Base-by-base conservation (phyloP, 2,888 invertebrate species). In the Lepidonotus clava region DNA sequence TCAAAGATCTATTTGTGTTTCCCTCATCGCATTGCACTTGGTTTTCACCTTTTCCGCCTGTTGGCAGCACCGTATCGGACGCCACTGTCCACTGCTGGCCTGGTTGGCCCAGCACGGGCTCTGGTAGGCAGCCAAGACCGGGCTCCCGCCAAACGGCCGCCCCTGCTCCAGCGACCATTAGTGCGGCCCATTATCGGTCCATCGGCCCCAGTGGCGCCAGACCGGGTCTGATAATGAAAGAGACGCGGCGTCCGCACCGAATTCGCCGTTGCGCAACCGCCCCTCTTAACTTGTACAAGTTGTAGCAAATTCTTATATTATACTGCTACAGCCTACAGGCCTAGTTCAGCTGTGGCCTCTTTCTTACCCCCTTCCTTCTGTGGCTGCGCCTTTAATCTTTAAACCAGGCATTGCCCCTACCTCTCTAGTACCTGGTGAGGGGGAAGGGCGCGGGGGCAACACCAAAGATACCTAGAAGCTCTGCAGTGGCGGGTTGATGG, bases 71-170 rank as follows among this genome's bases (percentile, higher is more conserved):
- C 8, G 36, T 5, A 56, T 56, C 5, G n/a, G 5, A 8, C 56
- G n/a, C 5, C 56, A 5, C n/a, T 5, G 21, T 8, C 21, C n/a
- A 24, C 11, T 36, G 32, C 36, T 38, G 71, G 5, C 38, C 34
- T 71, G 71, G 71, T 71, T 71, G 71, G 38, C 71, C 36, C 32
- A 38, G 38, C 71, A 71, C 71, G 71, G 36, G 36, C 51, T 18
- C 71, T 71, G 71, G 34, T 71, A 18, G 71, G 36, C 71, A n/a
- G 71, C 71, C 71, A 38, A 34, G 71, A 71, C 28, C 71, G 8
- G 36, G 36, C 36, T 71, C 71, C 71, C 71, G 71, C 71, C 71
- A 71, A 71, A 8, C 71, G 71, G 71, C n/a, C 71, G 71, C 71
- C 71, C 36, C 32, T n/a, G 8, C 71, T 36, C 34, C 38, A 34